phyloP scores from a whole-genome alignment of 2,797 vertebrate genomes.

The Chrysolophus pictus region DNA sequence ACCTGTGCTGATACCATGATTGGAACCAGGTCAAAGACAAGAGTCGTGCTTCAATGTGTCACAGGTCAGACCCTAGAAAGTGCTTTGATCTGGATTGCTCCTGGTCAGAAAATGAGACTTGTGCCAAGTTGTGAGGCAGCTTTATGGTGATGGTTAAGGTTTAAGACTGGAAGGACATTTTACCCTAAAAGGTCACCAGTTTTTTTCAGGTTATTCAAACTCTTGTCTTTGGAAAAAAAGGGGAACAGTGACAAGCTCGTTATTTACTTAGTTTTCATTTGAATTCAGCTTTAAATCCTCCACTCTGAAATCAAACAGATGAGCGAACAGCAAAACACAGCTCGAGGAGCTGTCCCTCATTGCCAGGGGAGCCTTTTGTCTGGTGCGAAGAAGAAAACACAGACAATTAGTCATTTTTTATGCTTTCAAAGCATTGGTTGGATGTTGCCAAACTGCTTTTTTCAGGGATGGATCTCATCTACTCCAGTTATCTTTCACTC shows the following conservation, averaged over 20 bases:
- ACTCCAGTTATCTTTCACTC: conserved; percentile 40
- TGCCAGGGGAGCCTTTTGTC: conserved; percentile 43
- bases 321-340: conserved; percentile 27
- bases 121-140: not conserved
- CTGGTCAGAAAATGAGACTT: not conserved
- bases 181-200: not conserved
- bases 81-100: not conserved
- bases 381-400: conserved; percentile 45
- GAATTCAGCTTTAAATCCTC: conserved; percentile 31
- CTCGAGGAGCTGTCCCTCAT: conserved; percentile 2
- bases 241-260: not conserved
- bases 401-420: conserved; percentile 57
- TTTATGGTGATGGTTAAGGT: not conserved
- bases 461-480: conserved; percentile 22
- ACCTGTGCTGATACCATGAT: not conserved
- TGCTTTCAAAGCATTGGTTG: conserved; percentile 59
- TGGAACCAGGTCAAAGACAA: not conserved
- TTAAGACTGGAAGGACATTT: not conserved
- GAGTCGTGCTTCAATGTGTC: not conserved
- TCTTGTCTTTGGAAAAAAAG: not conserved
- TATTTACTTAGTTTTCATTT: conserved; percentile 10
- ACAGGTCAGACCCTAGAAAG: not conserved
- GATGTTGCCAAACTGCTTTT: conserved; percentile 51
- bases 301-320: conserved; percentile 31
- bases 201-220: not conserved